phyloP scores from a whole-genome alignment of 2,888 invertebrate genomes.

The Schizaphis graminum region DNA sequence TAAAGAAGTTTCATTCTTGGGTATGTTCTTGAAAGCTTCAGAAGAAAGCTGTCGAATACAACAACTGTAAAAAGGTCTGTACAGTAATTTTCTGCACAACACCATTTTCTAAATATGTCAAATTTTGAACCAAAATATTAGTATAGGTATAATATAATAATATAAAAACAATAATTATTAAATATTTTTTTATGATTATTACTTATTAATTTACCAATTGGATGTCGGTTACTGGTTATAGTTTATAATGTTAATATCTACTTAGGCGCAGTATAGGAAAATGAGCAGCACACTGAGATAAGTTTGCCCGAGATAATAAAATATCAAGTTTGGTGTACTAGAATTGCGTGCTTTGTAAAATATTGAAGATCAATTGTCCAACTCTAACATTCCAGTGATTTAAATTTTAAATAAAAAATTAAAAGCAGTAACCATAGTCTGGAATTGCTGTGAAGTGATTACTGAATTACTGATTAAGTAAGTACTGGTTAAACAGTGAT shows the following conservation, averaged over 20 bases:
- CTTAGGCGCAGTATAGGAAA: not conserved
- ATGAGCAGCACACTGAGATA: not conserved
- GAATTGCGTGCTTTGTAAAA: not conserved
- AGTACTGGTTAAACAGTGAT: not conserved
- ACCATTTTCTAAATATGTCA: conserved; percentile 31
- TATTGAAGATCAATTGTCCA: not conserved
- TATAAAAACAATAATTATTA: not conserved
- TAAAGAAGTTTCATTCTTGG: not conserved
- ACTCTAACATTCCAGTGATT: not conserved
- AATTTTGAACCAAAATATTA: conserved; percentile 16
- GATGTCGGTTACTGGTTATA: not conserved
- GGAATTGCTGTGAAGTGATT: not conserved
- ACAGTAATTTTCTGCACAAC: conserved; percentile 37
- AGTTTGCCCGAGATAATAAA: not conserved
- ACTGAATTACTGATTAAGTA: not conserved
- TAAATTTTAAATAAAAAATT: not conserved
- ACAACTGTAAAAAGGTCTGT: conserved; percentile 25
- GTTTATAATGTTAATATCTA: not conserved
- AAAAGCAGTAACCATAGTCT: not conserved
- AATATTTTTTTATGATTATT: not conserved
- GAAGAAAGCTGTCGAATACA: conserved; percentile 30
- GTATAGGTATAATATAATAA: not conserved
- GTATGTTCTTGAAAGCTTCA: conserved; percentile 11
- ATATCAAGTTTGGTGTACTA: not conserved
- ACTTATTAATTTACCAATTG: not conserved